Percentiles rank a stretch among this genome's conserved stretches.
phyloP scores from a whole-genome alignment of 2,888 invertebrate genomes.

The Cloeon dipterum region DNA sequence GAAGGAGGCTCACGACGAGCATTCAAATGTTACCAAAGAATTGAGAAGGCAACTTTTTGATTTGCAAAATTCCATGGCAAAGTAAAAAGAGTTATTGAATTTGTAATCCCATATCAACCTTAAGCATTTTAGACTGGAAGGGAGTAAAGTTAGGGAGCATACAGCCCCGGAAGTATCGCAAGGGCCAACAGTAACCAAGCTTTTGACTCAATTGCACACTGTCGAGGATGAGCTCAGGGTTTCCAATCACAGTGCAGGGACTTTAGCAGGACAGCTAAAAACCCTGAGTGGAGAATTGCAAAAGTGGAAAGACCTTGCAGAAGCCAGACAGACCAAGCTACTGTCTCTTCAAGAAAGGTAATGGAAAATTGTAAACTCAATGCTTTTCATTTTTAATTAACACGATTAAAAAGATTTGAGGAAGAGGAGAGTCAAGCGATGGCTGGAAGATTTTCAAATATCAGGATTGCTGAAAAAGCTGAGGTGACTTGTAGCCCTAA shows the following conservation, averaged over 20 bases:
- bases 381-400: not conserved
- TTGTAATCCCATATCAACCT: no score
- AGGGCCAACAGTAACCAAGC: no score
- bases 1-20: not conserved
- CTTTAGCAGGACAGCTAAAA: not conserved
- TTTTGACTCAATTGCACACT: not conserved
- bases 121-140: no score
- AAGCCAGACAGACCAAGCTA: not conserved
- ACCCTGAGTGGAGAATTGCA: not conserved
- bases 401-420: no score
- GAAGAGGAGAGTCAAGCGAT: not conserved
- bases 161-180: no score
- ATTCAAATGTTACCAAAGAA: not conserved
- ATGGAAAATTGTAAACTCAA: no score
- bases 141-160: no score
- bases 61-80: not conserved
- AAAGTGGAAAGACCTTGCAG: not conserved
- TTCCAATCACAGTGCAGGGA: not conserved
- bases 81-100: not conserved
- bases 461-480: no score
- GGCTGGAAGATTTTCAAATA: not conserved
- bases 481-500: no score
- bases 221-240: conserved; percentile 1
- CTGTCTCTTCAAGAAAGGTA: not conserved
- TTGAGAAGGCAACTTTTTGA: not conserved